Base-by-base conservation (phyloP, 2,113 vertebrate species). In the Ondatra zibethicus region DNA sequence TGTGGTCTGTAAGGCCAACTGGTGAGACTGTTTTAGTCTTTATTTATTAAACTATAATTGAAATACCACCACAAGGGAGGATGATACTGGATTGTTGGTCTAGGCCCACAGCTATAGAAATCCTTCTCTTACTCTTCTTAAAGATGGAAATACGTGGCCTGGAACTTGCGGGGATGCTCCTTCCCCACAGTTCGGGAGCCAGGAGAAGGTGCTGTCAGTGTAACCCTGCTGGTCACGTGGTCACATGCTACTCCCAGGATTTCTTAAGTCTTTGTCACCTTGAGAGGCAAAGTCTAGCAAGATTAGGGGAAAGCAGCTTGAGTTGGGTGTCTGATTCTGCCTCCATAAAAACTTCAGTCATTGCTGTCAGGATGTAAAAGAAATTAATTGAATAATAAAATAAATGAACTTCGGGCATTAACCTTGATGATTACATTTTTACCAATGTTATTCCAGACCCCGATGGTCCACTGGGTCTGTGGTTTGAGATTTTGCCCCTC, bases 171-270 rank as follows among this genome's bases (percentile, higher is more conserved):
- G 55, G 17, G 33, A 31, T 14, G 13, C 21, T 36, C 33, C 50
- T 91, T 68, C 29, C 63, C 36, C 39, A 58, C 12, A 11, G 66
- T 55, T 92, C 81, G 25, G 6, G 12, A 85, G 29, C 5, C 61
- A 31, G 66, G 36, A 55, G 14, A 58, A 0, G 16, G 0, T 39
- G 42, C 6, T 1, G 23, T 89, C 65, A 31, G 36, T 7, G 72
- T 61, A 8, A 9, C 3, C 7, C 10, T 13, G 7, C 12, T 13
- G 0, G 2, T n/a, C 31, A 61, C 0, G 0, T 31, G 0, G 2
- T n/a, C 31, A 61, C 0, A 0, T 31, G 47, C 50, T 10, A 8
- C 25, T 61, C 16, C 36, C 10, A 17, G 9, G 14, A 29, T 77
- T 87, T 89, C 86, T 70, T 29, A 17, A 45, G 1, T 36, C 5